These are phyloP conservation scores for Percopsis omiscomaycus DNA, from an alignment of 2,797 vertebrate genomes.

Conservation along the genomic window DNA sequence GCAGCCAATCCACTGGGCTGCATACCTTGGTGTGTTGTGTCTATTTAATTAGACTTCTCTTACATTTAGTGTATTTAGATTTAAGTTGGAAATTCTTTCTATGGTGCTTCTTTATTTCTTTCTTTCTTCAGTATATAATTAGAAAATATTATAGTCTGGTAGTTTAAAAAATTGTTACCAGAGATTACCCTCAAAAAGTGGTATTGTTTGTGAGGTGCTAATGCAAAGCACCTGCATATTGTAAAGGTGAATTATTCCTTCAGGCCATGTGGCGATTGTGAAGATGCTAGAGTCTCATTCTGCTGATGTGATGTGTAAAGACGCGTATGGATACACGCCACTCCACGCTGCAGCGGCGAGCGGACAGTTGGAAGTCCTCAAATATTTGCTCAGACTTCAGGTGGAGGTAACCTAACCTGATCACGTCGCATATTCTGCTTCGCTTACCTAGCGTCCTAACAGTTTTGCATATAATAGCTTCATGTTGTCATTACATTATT, in stretches of 20 bases:
- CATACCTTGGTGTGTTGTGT: constrained; percentile 79
- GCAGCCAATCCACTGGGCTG: constrained; percentile 85
- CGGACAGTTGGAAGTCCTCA: constrained; percentile 83
- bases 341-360: constrained; percentile 84
- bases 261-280: constrained; percentile 85
- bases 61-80: too few species aligned
- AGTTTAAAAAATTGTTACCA: too few species aligned
- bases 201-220: not conserved
- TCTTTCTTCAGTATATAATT: not conserved
- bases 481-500: too few species aligned
- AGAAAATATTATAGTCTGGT: too few species aligned
- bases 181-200: not conserved
- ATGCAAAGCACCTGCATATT: not conserved
- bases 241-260: not conserved
- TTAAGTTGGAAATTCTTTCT: too few species aligned
- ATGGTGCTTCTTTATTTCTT: too few species aligned
- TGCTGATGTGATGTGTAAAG: constrained; percentile 81
- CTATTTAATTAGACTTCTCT: not conserved
- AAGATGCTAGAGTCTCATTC: constrained; percentile 83
- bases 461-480: too few species aligned
- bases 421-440: not conserved
- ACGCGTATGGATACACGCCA: constrained; percentile 83
- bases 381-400: constrained; percentile 81
- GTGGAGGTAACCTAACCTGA: constrained; percentile 74
- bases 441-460: too few species aligned